A percentile compares a stretch with the other conserved stretches of the same genome.
phyloP scores from a whole-genome alignment of 2,888 invertebrate genomes.

The Oscheius sp. region DNA sequence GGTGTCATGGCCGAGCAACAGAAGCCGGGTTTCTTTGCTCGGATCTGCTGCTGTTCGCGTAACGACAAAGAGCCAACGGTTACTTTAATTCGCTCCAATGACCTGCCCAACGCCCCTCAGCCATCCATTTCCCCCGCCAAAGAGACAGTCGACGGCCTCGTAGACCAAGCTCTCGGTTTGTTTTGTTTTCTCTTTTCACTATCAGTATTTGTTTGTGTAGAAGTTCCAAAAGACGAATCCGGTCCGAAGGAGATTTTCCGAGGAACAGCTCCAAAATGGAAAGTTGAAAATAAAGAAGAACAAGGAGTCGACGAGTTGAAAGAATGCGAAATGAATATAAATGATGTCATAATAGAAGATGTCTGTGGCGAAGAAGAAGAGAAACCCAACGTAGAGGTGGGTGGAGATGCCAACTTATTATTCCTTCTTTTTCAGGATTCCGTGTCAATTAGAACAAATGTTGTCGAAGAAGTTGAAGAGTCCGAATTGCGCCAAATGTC shows the following conservation, averaged over 20 bases:
- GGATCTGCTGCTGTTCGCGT: constrained; percentile 28
- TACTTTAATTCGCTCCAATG: constrained; percentile 17
- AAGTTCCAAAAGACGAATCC: constrained; percentile 1
- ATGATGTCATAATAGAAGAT: constrained; percentile 34
- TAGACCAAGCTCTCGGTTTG: constrained; percentile 15
- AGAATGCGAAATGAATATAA: constrained; percentile 18
- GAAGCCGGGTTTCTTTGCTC: constrained; percentile 19
- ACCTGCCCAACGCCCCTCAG: background rate
- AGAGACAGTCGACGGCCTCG: constrained; percentile 32
- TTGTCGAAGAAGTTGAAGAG: constrained; percentile 34
- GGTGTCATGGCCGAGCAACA: constrained; percentile 24
- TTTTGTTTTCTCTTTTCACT: no score
- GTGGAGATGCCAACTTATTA: background rate
- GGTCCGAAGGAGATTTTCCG: constrained; percentile 14
- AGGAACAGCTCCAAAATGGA: constrained; percentile 20
- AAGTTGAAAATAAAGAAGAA: constrained; percentile 3
- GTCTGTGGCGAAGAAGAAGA: constrained; percentile 23
- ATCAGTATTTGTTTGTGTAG: background rate
- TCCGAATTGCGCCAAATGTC: constrained; percentile 31
- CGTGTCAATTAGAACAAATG: constrained; percentile 31
- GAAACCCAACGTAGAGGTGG: constrained; percentile 32
- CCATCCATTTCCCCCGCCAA: constrained; percentile 23
- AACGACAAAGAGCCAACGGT: constrained; percentile 29
- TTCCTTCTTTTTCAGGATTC: constrained; percentile 20
- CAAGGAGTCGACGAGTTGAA: background rate